Conservation (phyloP, 1,140 invertebrate genomes). For the Drosophila eugracilis region DNA sequence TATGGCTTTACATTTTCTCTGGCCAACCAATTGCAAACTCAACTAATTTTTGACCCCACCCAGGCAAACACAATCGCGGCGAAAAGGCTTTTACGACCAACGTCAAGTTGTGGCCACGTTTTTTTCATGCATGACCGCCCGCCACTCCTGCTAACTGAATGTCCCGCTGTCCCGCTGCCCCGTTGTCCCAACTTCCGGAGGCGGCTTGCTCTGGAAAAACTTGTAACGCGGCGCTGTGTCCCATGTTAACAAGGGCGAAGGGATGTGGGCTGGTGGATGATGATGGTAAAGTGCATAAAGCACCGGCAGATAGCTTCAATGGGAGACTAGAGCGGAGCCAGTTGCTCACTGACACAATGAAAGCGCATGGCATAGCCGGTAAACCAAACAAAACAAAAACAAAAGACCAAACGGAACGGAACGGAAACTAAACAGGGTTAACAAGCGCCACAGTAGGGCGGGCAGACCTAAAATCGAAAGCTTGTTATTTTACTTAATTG, state of each 20-base stretch:
- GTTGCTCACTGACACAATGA: constrained; percentile 11
- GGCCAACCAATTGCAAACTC: constrained; percentile 22
- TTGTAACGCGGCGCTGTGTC: constrained; percentile 7
- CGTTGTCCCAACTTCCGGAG: constrained; percentile 36
- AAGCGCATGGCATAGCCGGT: constrained; percentile 29
- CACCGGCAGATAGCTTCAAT: constrained; percentile 20
- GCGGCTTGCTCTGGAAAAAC: constrained; percentile 21
- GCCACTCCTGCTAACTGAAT: constrained; percentile 25
- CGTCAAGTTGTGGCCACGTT: constrained; percentile 46
- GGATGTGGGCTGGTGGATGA: constrained; percentile 11
- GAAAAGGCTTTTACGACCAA: constrained; percentile 46
- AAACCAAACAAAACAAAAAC: constrained; percentile 39
- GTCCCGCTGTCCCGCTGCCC: constrained; percentile 29
- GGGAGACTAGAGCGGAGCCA: constrained; percentile 15
- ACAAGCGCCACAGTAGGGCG: constrained; percentile 3
- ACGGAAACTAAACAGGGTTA: constrained; percentile 49
- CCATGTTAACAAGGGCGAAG: constrained; percentile 27
- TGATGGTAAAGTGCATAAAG: constrained; percentile 22
- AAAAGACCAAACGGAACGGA: constrained; percentile 28
- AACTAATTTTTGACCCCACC: constrained; percentile 33
- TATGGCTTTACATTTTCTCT: neutral
- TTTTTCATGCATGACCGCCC: constrained; percentile 43
- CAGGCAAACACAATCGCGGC: constrained; percentile 26
- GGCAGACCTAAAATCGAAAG: constrained; percentile 32
- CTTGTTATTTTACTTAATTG: constrained; percentile 56